Conservation (phyloP, 2,797 vertebrate species). For the Parauchenoglanis punctatus region DNA sequence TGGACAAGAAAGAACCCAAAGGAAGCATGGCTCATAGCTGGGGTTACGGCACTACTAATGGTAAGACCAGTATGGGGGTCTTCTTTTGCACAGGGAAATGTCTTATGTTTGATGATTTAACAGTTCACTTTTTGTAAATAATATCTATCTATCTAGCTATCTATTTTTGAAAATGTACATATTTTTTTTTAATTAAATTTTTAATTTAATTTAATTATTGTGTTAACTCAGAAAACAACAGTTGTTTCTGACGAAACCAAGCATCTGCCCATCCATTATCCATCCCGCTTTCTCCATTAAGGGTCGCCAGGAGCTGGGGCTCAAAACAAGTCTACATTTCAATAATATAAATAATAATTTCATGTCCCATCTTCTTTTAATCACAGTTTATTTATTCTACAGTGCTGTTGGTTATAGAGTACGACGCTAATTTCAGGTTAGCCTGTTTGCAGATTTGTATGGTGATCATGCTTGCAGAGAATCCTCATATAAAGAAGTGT, state of each 20-base stretch:
- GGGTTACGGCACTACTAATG: conserved; percentile 74
- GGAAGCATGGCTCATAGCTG: conserved; percentile 73
- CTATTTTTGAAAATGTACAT: not conserved
- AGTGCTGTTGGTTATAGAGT: not conserved
- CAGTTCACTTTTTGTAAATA: not conserved
- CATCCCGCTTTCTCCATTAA: too few species aligned
- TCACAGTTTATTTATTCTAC: not conserved
- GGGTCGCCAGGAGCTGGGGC: too few species aligned
- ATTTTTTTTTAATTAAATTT: not conserved
- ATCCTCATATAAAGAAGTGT: not conserved
- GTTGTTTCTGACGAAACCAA: not conserved
- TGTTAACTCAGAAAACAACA: not conserved
- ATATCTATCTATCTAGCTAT: not conserved
- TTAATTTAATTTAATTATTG: not conserved
- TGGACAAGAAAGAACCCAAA: conserved; percentile 4
- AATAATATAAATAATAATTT: not conserved
- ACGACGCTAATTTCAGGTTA: not conserved
- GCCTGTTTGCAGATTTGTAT: not conserved
- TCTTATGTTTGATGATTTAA: not conserved
- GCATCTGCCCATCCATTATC: too few species aligned
- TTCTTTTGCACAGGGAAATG: not conserved
- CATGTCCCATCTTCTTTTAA: not conserved
- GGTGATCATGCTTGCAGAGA: not conserved
- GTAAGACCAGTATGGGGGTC: conserved; percentile 62
- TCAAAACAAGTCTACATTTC: too few species aligned